Base-by-base conservation (phyloP, 1,140 invertebrate genomes). In the Triops longicaudatus region DNA sequence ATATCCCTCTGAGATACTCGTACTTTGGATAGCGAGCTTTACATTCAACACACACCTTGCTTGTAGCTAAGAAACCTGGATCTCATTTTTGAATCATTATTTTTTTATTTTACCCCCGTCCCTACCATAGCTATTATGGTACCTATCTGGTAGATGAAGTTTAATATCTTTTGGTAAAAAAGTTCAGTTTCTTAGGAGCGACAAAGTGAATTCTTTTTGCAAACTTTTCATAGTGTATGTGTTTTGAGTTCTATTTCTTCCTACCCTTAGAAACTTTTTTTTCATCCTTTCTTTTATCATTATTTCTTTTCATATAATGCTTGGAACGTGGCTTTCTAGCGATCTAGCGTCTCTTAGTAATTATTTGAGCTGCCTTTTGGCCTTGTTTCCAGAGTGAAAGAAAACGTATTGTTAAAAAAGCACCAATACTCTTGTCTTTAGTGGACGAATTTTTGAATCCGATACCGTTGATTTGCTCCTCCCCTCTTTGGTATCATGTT, bases 61-160 rank as follows among this genome's bases (percentile, higher is more conserved):
- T 63, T 63, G 50, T 63, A 14, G 50, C 50, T 22, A 63, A 63
- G 50, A 63, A 63, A 63, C n/a, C 50, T 63, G 17, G 50, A 63
- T 63, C 50, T 63, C n/a, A 63, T 63, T 63, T 22, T 63, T 22
- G 50, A 6, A 63, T 17, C 14, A n/a, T n/a, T n/a, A n/a, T n/a
- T n/a, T n/a, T n/a, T n/a, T n/a, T n/a, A n/a, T n/a, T n/a, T n/a
- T n/a, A n/a, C 17, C 5, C 22, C 22, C 22, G 50, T 5, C 22
- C 22, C 50, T 14, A 12, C 22, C 6, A 12, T 17, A 12, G 11
- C 43, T 63, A 6, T 63, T 63, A 63, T 17, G 9, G 22, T 63
- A 63, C 9, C 10, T 63, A 63, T 44, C 17, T 6, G 6, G 50
- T 6, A 63, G 6, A 63, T n/a, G 17, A 14, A n/a, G 5, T 63